These are phyloP conservation scores for Bufotes viridis DNA, from an alignment of 2,797 vertebrate genomes.

Conservation along the genomic window DNA sequence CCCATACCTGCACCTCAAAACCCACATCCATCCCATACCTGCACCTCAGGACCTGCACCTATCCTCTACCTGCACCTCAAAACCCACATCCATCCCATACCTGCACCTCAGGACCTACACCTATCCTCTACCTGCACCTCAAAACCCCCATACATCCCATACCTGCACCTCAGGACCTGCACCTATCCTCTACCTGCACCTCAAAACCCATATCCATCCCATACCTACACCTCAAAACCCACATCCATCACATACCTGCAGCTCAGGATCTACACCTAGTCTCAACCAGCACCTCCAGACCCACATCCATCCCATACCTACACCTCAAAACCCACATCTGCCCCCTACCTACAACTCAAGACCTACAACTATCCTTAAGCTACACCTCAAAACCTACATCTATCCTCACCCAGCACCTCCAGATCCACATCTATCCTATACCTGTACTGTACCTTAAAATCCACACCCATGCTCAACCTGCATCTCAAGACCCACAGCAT, in stretches of 20 bases:
- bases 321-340: too few relatives aligned
- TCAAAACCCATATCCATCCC: too few relatives aligned
- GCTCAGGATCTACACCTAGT: neutral
- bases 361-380: neutral
- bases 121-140: neutral
- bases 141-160: neutral
- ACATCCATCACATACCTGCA: neutral
- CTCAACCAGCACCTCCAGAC: neutral
- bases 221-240: neutral
- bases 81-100: too few relatives aligned
- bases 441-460: too few relatives aligned
- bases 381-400: neutral
- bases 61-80: too few relatives aligned
- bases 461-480: neutral
- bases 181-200: too few relatives aligned
- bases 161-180: neutral
- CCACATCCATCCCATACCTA: too few relatives aligned
- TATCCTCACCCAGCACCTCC: neutral
- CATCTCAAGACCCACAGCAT: neutral
- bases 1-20: neutral
- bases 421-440: neutral
- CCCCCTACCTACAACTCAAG: too few relatives aligned
- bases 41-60: neutral
- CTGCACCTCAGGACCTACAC: neutral
- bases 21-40: too few relatives aligned